phyloP scores from a whole-genome alignment of 2,888 invertebrate species.

The Platypus cylindrus region DNA sequence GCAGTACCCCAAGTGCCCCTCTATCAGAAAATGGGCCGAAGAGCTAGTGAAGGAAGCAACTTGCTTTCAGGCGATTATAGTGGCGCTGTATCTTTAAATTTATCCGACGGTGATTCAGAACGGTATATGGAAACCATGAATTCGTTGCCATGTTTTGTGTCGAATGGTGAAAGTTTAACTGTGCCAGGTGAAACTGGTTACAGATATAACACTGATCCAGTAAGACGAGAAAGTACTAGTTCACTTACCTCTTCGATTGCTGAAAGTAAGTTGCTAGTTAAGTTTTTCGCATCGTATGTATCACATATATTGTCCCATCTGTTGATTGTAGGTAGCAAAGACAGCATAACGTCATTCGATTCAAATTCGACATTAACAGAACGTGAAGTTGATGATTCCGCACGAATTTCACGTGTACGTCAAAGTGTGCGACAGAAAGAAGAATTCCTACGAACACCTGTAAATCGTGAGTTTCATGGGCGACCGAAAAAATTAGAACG shows the following conservation, averaged over 20 bases:
- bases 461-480: slow-evolving; percentile 64
- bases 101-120: slow-evolving; percentile 13
- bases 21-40: slow-evolving; percentile 35
- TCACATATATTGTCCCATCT: background rate
- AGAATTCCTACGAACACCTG: slow-evolving; percentile 66
- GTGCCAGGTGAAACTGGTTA: slow-evolving; percentile 21
- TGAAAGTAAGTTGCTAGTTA: slow-evolving; percentile 24
- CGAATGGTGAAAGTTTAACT: slow-evolving; percentile 9
- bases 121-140: slow-evolving; percentile 19
- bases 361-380: slow-evolving; percentile 55
- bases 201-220: slow-evolving; percentile 37
- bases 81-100: slow-evolving; percentile 13
- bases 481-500: slow-evolving; percentile 63
- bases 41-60: slow-evolving; percentile 41
- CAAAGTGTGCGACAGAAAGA: slow-evolving; percentile 83
- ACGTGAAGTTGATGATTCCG: slow-evolving; percentile 55
- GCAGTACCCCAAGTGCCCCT: slow-evolving; percentile 35
- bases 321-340: slow-evolving; percentile 43
- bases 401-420: slow-evolving; percentile 58
- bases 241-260: slow-evolving; percentile 49
- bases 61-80: slow-evolving; percentile 24
- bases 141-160: slow-evolving; percentile 19
- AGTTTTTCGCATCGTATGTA: background rate
- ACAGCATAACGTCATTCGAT: slow-evolving; percentile 55
- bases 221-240: slow-evolving; percentile 45